A percentile compares a stretch with the other conserved stretches of the same genome.
These are phyloP conservation scores for Meiosimyza decipiens DNA, from an alignment of 2,888 invertebrate genomes.

Conservation along the genomic window DNA sequence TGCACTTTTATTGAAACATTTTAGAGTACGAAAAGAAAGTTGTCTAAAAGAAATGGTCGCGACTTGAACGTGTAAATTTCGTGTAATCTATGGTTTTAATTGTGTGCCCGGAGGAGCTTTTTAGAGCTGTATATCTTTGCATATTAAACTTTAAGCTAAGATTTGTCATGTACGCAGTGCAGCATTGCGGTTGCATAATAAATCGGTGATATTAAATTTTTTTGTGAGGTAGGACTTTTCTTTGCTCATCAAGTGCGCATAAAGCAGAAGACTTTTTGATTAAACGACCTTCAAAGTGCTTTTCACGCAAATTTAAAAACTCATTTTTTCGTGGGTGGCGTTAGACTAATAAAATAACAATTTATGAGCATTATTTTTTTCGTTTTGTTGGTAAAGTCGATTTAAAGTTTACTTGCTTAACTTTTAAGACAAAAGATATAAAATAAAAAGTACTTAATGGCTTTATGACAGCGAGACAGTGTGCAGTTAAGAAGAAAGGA, in stretches of 20 bases:
- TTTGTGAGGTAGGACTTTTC: no score
- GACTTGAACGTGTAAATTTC: slow-evolving; percentile 22
- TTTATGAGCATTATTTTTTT: no score
- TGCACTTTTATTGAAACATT: slow-evolving; percentile 16
- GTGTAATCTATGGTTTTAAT: slow-evolving; percentile 23
- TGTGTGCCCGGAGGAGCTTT: neutral
- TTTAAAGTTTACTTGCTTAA: neutral
- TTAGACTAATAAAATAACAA: no score
- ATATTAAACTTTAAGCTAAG: slow-evolving; percentile 22
- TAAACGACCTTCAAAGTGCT: no score
- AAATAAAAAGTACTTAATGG: no score
- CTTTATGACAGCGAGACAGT: neutral
- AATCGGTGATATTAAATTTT: neutral
- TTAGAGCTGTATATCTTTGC: slow-evolving; percentile 4
- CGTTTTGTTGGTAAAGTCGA: neutral
- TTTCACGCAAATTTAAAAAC: no score
- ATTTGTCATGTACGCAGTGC: neutral
- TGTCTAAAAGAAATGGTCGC: neutral
- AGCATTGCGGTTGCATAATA: slow-evolving; percentile 4
- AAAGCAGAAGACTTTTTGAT: no score
- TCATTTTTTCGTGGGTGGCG: no score
- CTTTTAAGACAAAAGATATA: slow-evolving; percentile 1
- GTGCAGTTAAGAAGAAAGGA: no score
- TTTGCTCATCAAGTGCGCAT: no score
- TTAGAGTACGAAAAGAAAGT: neutral